Base-by-base conservation (phyloP, 2,797 vertebrate genomes). In the Spea hammondii region DNA sequence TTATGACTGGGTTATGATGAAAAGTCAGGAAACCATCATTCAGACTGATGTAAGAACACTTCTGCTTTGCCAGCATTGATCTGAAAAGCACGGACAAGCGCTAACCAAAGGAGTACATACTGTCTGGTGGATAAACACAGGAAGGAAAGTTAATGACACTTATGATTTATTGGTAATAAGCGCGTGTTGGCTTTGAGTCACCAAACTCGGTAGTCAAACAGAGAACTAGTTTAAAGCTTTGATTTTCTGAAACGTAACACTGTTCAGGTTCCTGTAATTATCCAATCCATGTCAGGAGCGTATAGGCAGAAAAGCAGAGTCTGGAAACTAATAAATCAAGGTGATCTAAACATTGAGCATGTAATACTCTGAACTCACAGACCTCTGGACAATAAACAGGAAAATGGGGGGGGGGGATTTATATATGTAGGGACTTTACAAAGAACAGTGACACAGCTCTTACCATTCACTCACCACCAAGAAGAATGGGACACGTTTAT, bases 1-100 rank as follows among this genome's bases (percentile, higher is more conserved):
- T 32, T 32, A 32, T 32, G 32, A 32, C 32, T 32, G 32, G 32
- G 32, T 32, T 32, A 3, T 32, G 32, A 32, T 32, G 32, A 69
- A 44, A 74, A 76, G 53, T 81, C 67, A 72, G 69, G 79, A 74
- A 76, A 53, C 62, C 62, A 81, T 81, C 79, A 77, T 71, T 81
- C 74, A 79, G 44, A 69, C 60, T 50, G 70, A 77, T 77, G 74
- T 12, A 60, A 64, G 45, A 70, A 48, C 65, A 60, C 74, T 72
- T 77, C 74, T 77, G 70, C 50, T 77, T 55, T 67, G 65, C 79
- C 70, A 77, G 68, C 69, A 77, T 77, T 77, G 77, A 72, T 53
- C 60, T 10, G 62, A 68, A 54, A 46, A 75, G 62, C 53, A 81
- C 67, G 68, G 74, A 77, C 70, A 81, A 81, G 67, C 60, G 55